phyloP scores from a whole-genome alignment of 2,888 invertebrate genomes.

The Noctua comes region DNA sequence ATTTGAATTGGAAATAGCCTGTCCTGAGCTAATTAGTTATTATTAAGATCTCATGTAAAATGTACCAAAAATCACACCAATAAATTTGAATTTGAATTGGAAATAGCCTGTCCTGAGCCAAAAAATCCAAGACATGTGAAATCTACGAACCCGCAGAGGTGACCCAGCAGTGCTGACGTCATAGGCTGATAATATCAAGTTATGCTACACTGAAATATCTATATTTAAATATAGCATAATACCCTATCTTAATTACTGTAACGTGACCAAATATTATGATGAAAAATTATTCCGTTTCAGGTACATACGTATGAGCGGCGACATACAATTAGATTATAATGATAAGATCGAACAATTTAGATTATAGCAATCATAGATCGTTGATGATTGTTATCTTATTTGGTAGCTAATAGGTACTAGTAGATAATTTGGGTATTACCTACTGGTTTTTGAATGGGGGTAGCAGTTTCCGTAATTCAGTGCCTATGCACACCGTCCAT shows the following conservation, averaged over 20 bases:
- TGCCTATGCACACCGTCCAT: no score
- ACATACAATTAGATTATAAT: background rate
- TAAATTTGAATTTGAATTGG: no score
- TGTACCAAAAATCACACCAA: no score
- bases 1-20: no score
- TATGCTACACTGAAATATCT: background rate
- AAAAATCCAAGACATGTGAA: no score
- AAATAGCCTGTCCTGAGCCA: no score
- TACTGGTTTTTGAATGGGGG: background rate
- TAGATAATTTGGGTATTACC: background rate
- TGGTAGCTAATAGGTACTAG: background rate
- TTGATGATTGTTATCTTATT: background rate
- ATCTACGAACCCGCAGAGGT: no score
- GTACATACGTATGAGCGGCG: background rate
- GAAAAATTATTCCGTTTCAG: background rate
- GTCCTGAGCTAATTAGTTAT: no score
- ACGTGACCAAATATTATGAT: background rate
- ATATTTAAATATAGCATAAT: background rate
- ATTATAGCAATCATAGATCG: background rate
- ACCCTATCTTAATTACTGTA: background rate
- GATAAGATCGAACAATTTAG: constrained; percentile 6
- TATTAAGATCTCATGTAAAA: no score
- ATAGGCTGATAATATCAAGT: no score
- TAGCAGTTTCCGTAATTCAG: background rate
- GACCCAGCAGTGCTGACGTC: no score